Base-by-base conservation (phyloP, 2,888 invertebrate species). In the Amaurobius ferox region DNA sequence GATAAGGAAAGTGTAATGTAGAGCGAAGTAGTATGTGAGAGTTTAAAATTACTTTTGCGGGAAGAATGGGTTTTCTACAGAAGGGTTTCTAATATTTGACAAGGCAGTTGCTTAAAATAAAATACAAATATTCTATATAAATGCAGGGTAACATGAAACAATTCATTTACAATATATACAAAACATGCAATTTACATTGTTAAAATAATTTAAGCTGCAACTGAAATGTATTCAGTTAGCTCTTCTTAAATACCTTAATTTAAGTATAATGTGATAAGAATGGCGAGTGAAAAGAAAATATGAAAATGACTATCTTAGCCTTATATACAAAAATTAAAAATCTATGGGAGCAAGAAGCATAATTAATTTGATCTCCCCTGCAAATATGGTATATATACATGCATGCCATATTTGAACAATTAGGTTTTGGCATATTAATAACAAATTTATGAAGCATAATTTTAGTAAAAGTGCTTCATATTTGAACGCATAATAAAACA, bases 31-130 rank as follows among this genome's bases (percentile, higher is more conserved):
- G 29, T 48, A 29, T 23, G 30, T 9, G 30, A 71, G 71, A 9
- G 35, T 7, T 11, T 26, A 67, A 39, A 64, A 23, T 74, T 64
- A 23, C 7, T 73, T 39, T 67, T 19, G 13, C 28, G 35, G 39
- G 23, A 35, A 29, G 64, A 28, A 74, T 19, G 26, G 71, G 64
- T 23, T 26, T 32, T 77, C 76, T 77, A 77, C 66, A 30, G 39
- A 77, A 77, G 83, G 83, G 83, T 85, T 85, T 85, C 83, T 85
- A 85, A 85, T 67, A 77, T 85, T 77, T 85, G 83, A 85, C 83
- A 85, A 85, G 71, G 83, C 83, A 85, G 83, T n/a, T 85, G 83
- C 72, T 77, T 39, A 30, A 81, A 64, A 55, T 48, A 71, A 55
- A 73, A 73, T 35, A 76, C 40, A 64, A 70, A 55, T 23, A 76